Base-by-base conservation (phyloP, 2,797 vertebrate species). In the Odontamblyopus rebecca region DNA sequence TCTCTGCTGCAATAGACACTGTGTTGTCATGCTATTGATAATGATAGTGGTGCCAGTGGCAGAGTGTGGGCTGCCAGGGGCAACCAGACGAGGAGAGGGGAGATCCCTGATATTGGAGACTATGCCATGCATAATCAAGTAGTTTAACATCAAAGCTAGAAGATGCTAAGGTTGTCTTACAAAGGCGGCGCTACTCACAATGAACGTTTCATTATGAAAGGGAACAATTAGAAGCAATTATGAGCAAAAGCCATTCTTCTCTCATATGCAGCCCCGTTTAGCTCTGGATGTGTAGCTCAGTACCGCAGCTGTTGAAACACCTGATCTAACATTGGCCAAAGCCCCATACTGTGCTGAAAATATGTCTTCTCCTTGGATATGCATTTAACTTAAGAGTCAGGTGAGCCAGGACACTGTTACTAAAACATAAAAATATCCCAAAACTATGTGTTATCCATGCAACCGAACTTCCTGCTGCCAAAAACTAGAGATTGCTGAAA, bases 21-120 rank as follows among this genome's bases (percentile, higher is more conserved):
- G 79, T 65, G 73, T 82, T 83, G 82, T 89, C 85, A 82, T 74
- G 85, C 85, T 80, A 81, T 80, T 86, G 87, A 90, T 82, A 89
- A 61, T 77, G 86, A 82, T 76, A 80, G 85, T 70, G 83, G 51
- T 70, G 88, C 88, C 87, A 88, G 82, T 86, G 83, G 86, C 80
- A 79, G 77, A 76, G 85, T 76, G 80, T 77, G 82, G 82, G 68
- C 73, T 81, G 85, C 75, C 83, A 79, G 72, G 51, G 72, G 30
- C 30, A 57, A 68, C 69, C 69, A 84, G 79, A 76, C 74, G 61
- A 70, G 67, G 29, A 6, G 48, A 41, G 56, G 59, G 51, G 75
- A 70, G 68, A 77, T 50, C 78, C 70, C 75, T 75, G 67, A 70
- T 77, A 69, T 67, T 79, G 68, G 77, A 59, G 1, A 19, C 53